Evolutionary conservation across 2,888 invertebrate genomes (phyloP), one percentile per base, ranked within the genome.

Genomic region (Athrips mouffetella): DNA sequence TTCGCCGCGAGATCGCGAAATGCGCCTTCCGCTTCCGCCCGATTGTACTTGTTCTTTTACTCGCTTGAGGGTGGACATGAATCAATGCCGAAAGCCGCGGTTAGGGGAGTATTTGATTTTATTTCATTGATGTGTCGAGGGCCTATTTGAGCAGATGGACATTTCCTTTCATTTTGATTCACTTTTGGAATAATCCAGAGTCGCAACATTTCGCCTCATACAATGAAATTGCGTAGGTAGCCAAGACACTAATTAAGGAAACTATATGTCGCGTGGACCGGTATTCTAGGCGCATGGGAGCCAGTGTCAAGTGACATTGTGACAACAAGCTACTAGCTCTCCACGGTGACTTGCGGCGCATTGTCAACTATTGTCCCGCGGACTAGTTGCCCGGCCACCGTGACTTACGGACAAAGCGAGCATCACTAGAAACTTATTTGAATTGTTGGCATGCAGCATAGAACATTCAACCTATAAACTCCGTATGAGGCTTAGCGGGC

Each of bases 11-110:
- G 85, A 80, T 88, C 87, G 87, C 87, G 80, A 86, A 86, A 84
- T 79, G 76, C 81, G 85, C 79, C 85, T 87, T 88, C 87, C 87
- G 87, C 73, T 88, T 88, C 87, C 87, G 83, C 70, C 65, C 76
- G 79, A 86, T 87, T 87, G 85, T 67, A 64, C 66, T 66, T 60
- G 59, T 66, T 70, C 65, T 66, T 64, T 62, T 60, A 60, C 59
- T 54, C 65, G 66, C 62, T 66, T 62, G 63, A 70, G 77, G 81
- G 78, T 79, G 80, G 80, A 79, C 75, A 69, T 70, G 75, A 72
- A 79, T 78, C 76, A 76, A 76, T 66, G 66, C 41, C 62, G 53
- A 65, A 63, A 59, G 57, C 63, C 64, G 63, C 60, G 61, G 64
- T 62, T 62, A 55, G 65, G 64, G 63, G 60, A 54, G 41, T 45